Base-by-base conservation (phyloP, 2,113 vertebrate species). In the Egretta garzetta region DNA sequence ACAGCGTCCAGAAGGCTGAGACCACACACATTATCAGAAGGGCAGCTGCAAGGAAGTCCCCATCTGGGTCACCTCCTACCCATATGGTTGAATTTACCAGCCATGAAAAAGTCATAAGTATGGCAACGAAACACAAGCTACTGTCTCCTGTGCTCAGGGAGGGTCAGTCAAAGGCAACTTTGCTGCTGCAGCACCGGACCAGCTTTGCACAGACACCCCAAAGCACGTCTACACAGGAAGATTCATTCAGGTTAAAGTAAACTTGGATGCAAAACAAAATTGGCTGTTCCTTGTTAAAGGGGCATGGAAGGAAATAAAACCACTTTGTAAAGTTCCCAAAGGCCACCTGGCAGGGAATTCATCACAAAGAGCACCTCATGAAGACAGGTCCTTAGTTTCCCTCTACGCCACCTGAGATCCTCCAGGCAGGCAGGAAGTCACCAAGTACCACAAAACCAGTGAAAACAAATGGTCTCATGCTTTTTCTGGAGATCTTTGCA, bases 11-110 rank as follows among this genome's bases (percentile, higher is more conserved):
- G 47, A 58, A 79, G 24, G 23, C 15, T 16, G 14, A 88, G n/a
- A 76, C 22, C 17, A 49, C 0, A 0, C 1, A 0, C 0, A 0
- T 20, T 26, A 23, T 10, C 60, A 79, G 22, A 56, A 93, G n/a
- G 18, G 6, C 58, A 80, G 45, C 59, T 66, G 28, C n/a, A 50
- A 56, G 33, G 33, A 6, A 83, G 4, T 23, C 12, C 12, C 7
- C 39, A 35, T 13, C 14, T 43, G 12, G 6, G 41, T 59, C n/a
- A 86, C 17, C 39, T 89, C 60, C 47, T 39, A 20, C 16, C 18
- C 37, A 22, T 4, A 3, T 2, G 22, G 26, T 0, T 72, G 53
- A 63, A 80, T 37, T 41, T 45, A 30, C 19, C 41, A 86, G 45
- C 6, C 30, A 24, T 7, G 20, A 17, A 81, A 23, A 93, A 49